Evolutionary conservation across 1,140 invertebrate genomes (phyloP).

Genomic region (Periplaneta americana): DNA sequence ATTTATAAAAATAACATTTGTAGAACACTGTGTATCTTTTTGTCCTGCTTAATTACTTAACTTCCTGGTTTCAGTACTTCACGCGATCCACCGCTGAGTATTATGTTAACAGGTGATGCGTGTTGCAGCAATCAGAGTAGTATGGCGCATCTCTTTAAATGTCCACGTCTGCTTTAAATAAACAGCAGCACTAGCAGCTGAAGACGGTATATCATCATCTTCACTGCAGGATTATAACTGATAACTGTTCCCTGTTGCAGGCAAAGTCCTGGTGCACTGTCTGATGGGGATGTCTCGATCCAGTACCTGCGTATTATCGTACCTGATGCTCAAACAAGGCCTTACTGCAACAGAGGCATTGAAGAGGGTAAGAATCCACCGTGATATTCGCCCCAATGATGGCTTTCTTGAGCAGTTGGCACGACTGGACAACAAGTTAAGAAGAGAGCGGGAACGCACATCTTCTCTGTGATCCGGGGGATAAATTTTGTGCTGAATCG

Average conservation of each 20-base stretch:
- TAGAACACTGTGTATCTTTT: too few relatives aligned
- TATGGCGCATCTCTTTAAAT: too few relatives aligned
- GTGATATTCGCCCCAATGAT: constrained; percentile 70
- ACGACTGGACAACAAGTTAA: constrained; percentile 58
- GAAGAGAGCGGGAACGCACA: constrained; percentile 35
- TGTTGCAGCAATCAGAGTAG: too few relatives aligned
- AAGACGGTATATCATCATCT: too few relatives aligned
- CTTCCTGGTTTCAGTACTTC: too few relatives aligned
- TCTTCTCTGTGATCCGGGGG: neutral
- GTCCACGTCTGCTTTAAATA: too few relatives aligned
- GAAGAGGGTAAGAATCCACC: constrained; percentile 53
- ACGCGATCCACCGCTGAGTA: too few relatives aligned
- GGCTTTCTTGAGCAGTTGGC: constrained; percentile 75
- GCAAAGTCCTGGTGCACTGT: constrained; percentile 75
- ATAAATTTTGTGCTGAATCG: neutral
- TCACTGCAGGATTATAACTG: neutral
- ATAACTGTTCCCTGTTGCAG: constrained; percentile 36
- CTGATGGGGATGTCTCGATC: constrained; percentile 76
- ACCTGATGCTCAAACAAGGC: constrained; percentile 73
- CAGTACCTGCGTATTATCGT: constrained; percentile 72
- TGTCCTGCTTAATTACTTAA: too few relatives aligned
- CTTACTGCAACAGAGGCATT: constrained; percentile 74
- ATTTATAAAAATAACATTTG: too few relatives aligned
- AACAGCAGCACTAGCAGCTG: too few relatives aligned
- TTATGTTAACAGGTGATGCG: too few relatives aligned